Evolutionary conservation across 2,113 vertebrate species (phyloP), one percentile per base, ranked within the genome.

Genomic region (Gallinago jamesoni): DNA sequence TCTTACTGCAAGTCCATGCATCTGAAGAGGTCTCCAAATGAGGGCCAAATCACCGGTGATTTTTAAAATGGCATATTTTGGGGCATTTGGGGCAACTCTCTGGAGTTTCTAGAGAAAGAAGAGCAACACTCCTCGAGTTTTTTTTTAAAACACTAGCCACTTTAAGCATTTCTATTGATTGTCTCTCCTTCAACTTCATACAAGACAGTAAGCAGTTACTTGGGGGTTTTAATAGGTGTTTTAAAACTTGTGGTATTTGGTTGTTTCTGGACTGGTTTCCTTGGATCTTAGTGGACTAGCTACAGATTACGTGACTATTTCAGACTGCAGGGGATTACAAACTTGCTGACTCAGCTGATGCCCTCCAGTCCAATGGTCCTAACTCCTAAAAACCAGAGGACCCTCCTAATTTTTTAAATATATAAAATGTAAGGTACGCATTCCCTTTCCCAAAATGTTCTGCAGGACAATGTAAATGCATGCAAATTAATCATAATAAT

Each of bases 381-480:
- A 23, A 6, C 20, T 19, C 78, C 81, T 16, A 20, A 72, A 27
- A 62, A 47, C 1, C 81, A 45, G 57, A 47, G 70, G 53, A 43
- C 1, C 7, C 39, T 12, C 7, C 2, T 16, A 8, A 59, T 55
- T 31, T 41, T 66, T 37, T 3, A 20, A 45, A 7, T 24, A 3
- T 9, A 3, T 1, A 2, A 8, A 84, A 53, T 9, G 9, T 35
- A 89, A 92, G 41, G 37, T 39, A 50, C 2, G 1, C 17, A 4
- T 55, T 68, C 45, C 31, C 48, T 79, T 92, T 59, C 82, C 81
- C 91, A 60, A 31, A 69, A 62, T 25, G 64, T 62, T 92, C 90
- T 97, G 23, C 45, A 73, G 84, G 62, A 80, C 77, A 84, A 88
- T 70, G 50, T 81, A 95, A 96, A 97, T 85, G 72, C 83, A 96